Evolutionary conservation across 2,888 invertebrate genomes (phyloP).

Genomic region (Strigamia maritima): DNA sequence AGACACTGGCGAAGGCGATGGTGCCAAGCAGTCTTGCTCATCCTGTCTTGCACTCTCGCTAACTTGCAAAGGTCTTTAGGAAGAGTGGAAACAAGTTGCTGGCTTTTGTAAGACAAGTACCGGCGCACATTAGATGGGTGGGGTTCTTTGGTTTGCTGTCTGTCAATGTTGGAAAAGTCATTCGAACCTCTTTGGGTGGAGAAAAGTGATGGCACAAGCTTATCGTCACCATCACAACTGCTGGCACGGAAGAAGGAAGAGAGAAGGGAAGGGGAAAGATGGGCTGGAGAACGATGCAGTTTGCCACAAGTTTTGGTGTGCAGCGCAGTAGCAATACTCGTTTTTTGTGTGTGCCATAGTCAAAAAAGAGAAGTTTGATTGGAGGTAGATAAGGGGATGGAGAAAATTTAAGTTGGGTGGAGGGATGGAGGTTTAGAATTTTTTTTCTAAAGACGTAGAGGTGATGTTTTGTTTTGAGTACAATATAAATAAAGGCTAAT

Average conservation of each 20-base stretch:
- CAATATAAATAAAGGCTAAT: too few relatives aligned
- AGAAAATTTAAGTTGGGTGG: neutral
- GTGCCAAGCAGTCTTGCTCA: constrained; percentile 38
- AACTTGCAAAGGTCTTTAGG: constrained; percentile 17
- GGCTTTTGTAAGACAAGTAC: constrained; percentile 30
- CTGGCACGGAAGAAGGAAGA: constrained; percentile 11
- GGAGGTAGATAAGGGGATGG: constrained; percentile 12
- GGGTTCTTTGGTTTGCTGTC: neutral
- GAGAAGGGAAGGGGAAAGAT: neutral
- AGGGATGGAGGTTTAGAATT: neutral
- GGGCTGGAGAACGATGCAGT: constrained; percentile 11
- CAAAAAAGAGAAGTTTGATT: constrained; percentile 12
- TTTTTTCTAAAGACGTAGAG: neutral
- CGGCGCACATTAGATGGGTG: constrained; percentile 11
- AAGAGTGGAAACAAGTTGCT: constrained; percentile 25
- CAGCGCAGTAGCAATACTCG: neutral
- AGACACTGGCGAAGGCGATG: constrained; percentile 9
- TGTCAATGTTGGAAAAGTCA: constrained; percentile 21
- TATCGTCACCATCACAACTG: constrained; percentile 13
- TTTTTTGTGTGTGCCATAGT: neutral
- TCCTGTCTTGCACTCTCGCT: neutral
- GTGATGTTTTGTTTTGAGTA: too few relatives aligned
- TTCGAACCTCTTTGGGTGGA: constrained; percentile 28
- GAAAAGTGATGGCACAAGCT: constrained; percentile 27
- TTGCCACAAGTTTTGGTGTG: constrained; percentile 18